Conservation (phyloP, 1,140 invertebrate species). For the Zophobas morio region DNA sequence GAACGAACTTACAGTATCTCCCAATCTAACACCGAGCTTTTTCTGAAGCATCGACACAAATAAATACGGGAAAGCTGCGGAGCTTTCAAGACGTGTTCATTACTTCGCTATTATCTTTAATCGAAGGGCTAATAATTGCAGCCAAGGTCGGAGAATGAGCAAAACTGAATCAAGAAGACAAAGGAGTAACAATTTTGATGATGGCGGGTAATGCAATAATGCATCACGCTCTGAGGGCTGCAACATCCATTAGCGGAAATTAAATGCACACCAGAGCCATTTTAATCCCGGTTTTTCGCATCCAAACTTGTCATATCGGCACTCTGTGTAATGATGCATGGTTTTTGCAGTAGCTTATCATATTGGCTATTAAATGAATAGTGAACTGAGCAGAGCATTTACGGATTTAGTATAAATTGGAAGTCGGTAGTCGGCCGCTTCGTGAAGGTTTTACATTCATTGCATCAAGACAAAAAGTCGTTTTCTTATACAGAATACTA, state of each 20-base stretch:
- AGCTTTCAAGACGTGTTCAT: too few relatives aligned
- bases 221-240: slow-evolving; percentile 2
- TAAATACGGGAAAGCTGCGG: not conserved
- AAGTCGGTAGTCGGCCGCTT: too few relatives aligned
- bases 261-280: not conserved
- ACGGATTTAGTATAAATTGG: too few relatives aligned
- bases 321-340: not conserved
- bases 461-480: too few relatives aligned
- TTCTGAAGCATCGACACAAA: not conserved
- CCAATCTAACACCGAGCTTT: slow-evolving; percentile 26
- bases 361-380: not conserved
- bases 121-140: too few relatives aligned
- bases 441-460: too few relatives aligned
- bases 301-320: not conserved
- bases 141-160: too few relatives aligned
- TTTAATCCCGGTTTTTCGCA: slow-evolving; percentile 12
- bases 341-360: not conserved
- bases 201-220: not conserved
- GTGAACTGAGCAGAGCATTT: too few relatives aligned
- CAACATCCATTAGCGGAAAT: slow-evolving; percentile 19
- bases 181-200: not conserved
- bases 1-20: slow-evolving; percentile 1
- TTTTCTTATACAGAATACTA: too few relatives aligned
- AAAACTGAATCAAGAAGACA: not conserved
- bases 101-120: too few relatives aligned